Conservation (phyloP, 2,113 vertebrate species). For the Oryzias curvinotus region DNA sequence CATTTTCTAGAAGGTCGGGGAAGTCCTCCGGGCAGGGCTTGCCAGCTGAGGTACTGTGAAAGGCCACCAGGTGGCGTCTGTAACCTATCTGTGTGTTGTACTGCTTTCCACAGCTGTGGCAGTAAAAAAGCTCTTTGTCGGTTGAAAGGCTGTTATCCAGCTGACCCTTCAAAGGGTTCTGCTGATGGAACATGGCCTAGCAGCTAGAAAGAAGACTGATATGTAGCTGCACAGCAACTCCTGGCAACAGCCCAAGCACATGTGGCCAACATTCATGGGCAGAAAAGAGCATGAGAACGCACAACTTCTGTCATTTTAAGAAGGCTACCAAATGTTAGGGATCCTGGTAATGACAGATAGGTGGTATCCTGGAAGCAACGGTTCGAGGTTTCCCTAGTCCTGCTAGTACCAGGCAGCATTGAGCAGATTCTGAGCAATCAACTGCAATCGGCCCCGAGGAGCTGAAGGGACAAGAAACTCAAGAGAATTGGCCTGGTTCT, state of each 20-base stretch:
- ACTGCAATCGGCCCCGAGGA: constrained; percentile 88
- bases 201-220: constrained; percentile 81
- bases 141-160: constrained; percentile 85
- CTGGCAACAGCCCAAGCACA: constrained; percentile 83
- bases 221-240: constrained; percentile 81
- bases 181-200: constrained; percentile 95
- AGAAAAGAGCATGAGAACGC: constrained; percentile 45
- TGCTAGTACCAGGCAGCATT: constrained; percentile 84
- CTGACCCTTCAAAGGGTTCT: constrained; percentile 92
- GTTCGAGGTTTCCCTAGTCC: constrained; percentile 73
- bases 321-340: too few species aligned
- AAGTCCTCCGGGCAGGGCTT: constrained; percentile 89
- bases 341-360: too few species aligned
- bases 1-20: constrained; percentile 88
- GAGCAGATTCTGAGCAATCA: constrained; percentile 69
- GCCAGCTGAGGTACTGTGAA: constrained; percentile 73
- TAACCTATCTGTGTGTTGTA: constrained; percentile 96
- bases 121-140: constrained; percentile 90
- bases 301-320: not conserved
- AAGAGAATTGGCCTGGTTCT: constrained; percentile 4
- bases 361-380: not conserved
- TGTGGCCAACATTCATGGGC: constrained; percentile 65
- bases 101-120: constrained; percentile 94
- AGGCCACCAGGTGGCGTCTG: constrained; percentile 84
- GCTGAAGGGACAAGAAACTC: constrained; percentile 72